Base-by-base conservation (phyloP, 2,113 vertebrate species). In the Cathartes aura region DNA sequence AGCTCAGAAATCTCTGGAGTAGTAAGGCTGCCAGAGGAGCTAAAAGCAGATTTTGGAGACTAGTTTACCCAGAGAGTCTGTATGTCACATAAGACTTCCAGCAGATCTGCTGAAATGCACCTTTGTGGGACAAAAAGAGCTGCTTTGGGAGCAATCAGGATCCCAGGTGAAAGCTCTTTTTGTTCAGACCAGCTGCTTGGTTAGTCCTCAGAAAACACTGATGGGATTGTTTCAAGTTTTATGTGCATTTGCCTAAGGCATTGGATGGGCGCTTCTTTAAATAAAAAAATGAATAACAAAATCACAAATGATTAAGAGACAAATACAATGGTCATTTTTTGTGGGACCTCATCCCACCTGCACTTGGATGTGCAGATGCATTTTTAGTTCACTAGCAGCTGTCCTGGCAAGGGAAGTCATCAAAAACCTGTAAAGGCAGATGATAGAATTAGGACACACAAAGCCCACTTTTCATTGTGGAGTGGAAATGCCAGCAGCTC, bases 51-150 rank as follows among this genome's bases (percentile, higher is more conserved):
- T 82, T 95, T 92, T 89, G 91, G 86, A 96, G 85, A 85, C 43
- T 56, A 30, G 42, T 56, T 96, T 95, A 76, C 36, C 76, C 5
- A 0, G 34, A 30, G 82, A 91, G 45, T 58, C 78, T 71, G 11
- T 55, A 70, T 97, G 92, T 95, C 96, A 92, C 86, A 22, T 59
- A 97, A 96, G 70, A 92, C 94, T 97, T 97, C 53, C 86, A 78
- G 40, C 24, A 78, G 64, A 66, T 83, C 87, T 87, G 47, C 63
- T 97, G 94, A 95, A 97, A 94, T 91, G 81, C 67, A 93, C 86
- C 90, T 96, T 90, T 82, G 64, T 83, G 72, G 71, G 63, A 91
- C 48, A 22, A 87, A 87, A 95, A 85, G 47, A 76, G 34, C 7
- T 88, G 64, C n/a, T 82, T 70, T 85, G 96, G 83, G 93, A 97